Percentiles rank a stretch among this genome's conserved stretches.
Conservation (phyloP, 2,888 invertebrate genomes). For the Stomorhina lunata region DNA sequence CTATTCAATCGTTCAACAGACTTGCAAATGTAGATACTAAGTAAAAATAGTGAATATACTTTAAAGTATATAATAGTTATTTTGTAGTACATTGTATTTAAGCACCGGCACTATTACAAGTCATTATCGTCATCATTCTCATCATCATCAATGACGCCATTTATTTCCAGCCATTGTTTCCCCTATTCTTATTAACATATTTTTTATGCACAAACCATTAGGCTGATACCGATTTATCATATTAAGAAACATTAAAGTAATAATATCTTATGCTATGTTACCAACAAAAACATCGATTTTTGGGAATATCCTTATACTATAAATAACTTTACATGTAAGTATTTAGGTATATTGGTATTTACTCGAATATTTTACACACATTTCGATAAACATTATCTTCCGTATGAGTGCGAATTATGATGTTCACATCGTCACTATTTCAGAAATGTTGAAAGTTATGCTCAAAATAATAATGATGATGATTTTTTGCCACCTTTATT, state of each 20-base stretch:
- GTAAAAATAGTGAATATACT: too few relatives aligned
- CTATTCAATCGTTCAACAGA: too few relatives aligned
- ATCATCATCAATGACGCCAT: slow-evolving; percentile 3
- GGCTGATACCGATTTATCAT: too few relatives aligned
- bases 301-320: too few relatives aligned
- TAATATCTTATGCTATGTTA: too few relatives aligned
- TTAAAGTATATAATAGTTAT: not conserved
- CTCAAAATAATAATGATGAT: not conserved
- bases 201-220: too few relatives aligned
- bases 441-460: not conserved
- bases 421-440: slow-evolving; percentile 1
- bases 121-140: slow-evolving; percentile 20
- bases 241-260: too few relatives aligned
- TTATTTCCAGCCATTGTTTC: slow-evolving; percentile 20
- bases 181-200: too few relatives aligned
- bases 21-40: too few relatives aligned
- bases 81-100: not conserved
- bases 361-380: not conserved
- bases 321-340: too few relatives aligned
- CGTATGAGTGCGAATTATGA: not conserved
- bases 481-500: not conserved
- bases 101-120: slow-evolving; percentile 9
- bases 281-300: too few relatives aligned
- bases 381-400: not conserved
- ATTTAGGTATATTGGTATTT: too few relatives aligned